Evolutionary conservation across 1,140 invertebrate genomes (phyloP).

Genomic region (Drosophila orena): DNA sequence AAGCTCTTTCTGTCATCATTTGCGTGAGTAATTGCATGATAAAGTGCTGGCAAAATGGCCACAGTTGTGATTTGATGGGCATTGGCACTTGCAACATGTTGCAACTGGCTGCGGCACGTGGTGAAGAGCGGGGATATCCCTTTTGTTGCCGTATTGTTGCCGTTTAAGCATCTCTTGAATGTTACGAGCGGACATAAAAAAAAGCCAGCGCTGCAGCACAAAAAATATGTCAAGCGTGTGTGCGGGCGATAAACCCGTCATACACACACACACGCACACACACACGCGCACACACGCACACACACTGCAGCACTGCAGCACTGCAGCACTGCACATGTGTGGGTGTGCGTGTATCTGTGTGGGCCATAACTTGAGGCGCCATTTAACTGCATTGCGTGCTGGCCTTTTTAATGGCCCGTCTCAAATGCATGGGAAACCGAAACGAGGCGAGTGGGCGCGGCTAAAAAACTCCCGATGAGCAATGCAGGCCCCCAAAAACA

Average conservation of each 20-base stretch:
- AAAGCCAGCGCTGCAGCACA: neutral
- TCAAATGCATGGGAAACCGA: constrained; percentile 10
- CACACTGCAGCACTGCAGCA: neutral
- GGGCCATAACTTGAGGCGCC: constrained; percentile 52
- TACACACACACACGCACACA: constrained; percentile 1
- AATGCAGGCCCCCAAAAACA: neutral
- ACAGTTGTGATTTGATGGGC: constrained; percentile 60
- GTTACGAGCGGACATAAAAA: constrained; percentile 40
- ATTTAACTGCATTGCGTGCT: constrained; percentile 59
- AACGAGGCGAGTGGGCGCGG: neutral
- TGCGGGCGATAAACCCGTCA: constrained; percentile 30
- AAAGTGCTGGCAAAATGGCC: constrained; percentile 53
- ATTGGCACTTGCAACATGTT: constrained; percentile 61
- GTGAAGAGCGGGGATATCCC: neutral
- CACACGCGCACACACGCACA: too few relatives aligned
- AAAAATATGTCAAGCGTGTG: constrained; percentile 41
- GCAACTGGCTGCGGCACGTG: constrained; percentile 31
- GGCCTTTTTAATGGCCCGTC: constrained; percentile 36
- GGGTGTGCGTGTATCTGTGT: constrained; percentile 2
- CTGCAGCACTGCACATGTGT: neutral
- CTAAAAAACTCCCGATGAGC: neutral
- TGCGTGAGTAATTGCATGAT: constrained; percentile 70
- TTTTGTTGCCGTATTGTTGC: constrained; percentile 36
- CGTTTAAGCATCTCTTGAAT: constrained; percentile 51
- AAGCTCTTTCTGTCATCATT: constrained; percentile 45